These are phyloP conservation scores for Dasysyrphus albostriatus DNA, from an alignment of 2,888 invertebrate genomes.

Conservation along the genomic window DNA sequence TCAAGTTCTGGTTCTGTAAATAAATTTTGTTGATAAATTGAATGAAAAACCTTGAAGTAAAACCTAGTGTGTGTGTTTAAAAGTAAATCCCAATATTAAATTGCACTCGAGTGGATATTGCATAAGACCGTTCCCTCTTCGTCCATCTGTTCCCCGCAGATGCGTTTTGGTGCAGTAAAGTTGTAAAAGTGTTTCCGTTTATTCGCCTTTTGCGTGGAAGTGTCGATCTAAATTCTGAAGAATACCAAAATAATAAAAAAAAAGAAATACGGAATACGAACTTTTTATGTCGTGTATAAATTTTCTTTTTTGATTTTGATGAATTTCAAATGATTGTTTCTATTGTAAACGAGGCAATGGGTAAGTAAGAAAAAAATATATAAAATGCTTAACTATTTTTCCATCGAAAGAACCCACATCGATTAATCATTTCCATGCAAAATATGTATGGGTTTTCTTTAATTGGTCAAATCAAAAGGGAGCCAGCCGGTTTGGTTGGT, in stretches of 20 bases:
- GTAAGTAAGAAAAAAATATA: conserved; percentile 47
- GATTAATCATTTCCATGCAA: conserved; percentile 24
- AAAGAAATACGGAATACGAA: conserved; percentile 2
- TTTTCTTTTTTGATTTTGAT: conserved; percentile 21
- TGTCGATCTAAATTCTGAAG: not conserved
- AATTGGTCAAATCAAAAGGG: conserved; percentile 5
- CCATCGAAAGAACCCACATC: not conserved
- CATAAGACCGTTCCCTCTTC: not conserved
- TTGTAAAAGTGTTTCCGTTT: conserved; percentile 11
- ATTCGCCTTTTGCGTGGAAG: conserved; percentile 18
- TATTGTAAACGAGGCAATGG: conserved; percentile 47
- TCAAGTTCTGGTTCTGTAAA: conserved; percentile 56
- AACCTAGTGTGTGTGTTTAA: not conserved
- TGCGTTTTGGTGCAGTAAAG: not conserved
- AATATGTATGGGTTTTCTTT: conserved; percentile 8
- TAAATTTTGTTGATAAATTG: conserved; percentile 39
- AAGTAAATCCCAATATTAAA: not conserved
- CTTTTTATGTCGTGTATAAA: conserved; percentile 7
- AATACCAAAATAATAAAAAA: not conserved
- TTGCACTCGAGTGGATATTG: conserved; percentile 16
- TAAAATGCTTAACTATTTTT: too few relatives aligned
- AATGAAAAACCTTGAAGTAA: conserved; percentile 41
- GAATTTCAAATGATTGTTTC: conserved; percentile 29
- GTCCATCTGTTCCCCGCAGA: not conserved
- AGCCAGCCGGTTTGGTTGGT: conserved; percentile 17